phyloP scores from a whole-genome alignment of 2,888 invertebrate species.

The Aleiodes leptofemur region DNA sequence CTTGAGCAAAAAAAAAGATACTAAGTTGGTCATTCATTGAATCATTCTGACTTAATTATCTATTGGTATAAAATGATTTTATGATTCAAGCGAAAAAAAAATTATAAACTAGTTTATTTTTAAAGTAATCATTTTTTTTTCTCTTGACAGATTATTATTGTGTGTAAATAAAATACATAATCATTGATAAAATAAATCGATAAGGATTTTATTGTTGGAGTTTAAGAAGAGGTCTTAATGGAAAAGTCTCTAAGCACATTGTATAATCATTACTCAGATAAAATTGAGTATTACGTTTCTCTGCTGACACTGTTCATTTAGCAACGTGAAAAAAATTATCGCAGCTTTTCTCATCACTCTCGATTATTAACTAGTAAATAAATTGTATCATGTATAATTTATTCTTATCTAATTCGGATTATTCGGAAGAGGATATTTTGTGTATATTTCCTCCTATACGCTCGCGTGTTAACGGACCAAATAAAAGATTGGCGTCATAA shows the following conservation, averaged over 20 bases:
- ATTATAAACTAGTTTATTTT: too few relatives aligned
- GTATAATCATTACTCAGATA: constrained; percentile 20
- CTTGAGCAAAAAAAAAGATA: too few relatives aligned
- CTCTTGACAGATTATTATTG: too few relatives aligned
- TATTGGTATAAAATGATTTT: not conserved
- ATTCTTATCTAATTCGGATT: not conserved
- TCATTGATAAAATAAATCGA: constrained; percentile 5
- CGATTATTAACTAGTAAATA: not conserved
- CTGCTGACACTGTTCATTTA: not conserved
- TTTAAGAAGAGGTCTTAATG: not conserved
- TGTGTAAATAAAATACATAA: too few relatives aligned
- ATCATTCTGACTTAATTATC: constrained; percentile 14
- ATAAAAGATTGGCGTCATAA: not conserved
- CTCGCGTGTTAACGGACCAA: constrained; percentile 4
- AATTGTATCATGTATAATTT: not conserved
- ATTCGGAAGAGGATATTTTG: not conserved
- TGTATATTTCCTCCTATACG: not conserved
- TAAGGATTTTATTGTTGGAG: not conserved
- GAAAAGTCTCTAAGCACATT: not conserved
- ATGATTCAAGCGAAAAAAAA: not conserved
- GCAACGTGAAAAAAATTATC: too few relatives aligned
- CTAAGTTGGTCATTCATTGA: constrained; percentile 6
- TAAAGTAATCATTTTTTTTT: too few relatives aligned
- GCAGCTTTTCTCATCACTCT: too few relatives aligned
- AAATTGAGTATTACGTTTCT: constrained; percentile 14